Conservation (phyloP, 2,888 invertebrate species). For the Cheilosia vulpina region DNA sequence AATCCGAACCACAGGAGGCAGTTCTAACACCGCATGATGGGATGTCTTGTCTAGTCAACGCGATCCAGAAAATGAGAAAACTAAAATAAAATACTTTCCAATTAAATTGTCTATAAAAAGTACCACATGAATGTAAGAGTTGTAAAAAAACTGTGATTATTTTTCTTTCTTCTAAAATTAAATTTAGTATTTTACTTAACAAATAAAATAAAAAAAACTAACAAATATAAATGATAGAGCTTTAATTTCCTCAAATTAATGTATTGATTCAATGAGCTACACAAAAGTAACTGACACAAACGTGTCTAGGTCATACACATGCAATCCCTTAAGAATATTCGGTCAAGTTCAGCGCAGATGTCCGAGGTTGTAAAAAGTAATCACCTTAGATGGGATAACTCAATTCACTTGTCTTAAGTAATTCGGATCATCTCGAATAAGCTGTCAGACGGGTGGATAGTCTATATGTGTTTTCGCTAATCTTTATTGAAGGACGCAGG, state of each 20-base stretch:
- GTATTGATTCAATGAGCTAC: constrained; percentile 48
- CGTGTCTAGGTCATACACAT: constrained; percentile 52
- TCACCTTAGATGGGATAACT: constrained; percentile 61
- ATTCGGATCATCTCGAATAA: constrained; percentile 66
- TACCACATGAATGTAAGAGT: constrained; percentile 29
- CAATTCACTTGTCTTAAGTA: constrained; percentile 61
- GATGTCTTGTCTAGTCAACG: too few relatives aligned
- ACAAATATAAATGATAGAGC: background rate
- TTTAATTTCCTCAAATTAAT: constrained; percentile 35
- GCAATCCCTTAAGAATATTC: constrained; percentile 34
- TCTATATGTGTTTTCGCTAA: constrained; percentile 9
- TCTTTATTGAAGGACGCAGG: constrained; percentile 58
- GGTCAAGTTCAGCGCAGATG: constrained; percentile 68
- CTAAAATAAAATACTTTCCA: too few relatives aligned
- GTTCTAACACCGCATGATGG: too few relatives aligned
- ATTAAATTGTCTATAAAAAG: background rate
- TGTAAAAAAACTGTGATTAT: constrained; percentile 69
- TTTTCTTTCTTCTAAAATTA: constrained; percentile 40
- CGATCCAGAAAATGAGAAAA: background rate
- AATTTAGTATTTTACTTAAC: constrained; percentile 49
- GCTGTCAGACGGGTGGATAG: constrained; percentile 35
- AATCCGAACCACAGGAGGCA: too few relatives aligned
- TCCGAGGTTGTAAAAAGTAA: constrained; percentile 60
- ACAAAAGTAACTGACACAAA: background rate
- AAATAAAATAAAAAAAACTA: constrained; percentile 40